phyloP scores from a whole-genome alignment of 2,113 vertebrate genomes.

The Chaetops frenatus region DNA sequence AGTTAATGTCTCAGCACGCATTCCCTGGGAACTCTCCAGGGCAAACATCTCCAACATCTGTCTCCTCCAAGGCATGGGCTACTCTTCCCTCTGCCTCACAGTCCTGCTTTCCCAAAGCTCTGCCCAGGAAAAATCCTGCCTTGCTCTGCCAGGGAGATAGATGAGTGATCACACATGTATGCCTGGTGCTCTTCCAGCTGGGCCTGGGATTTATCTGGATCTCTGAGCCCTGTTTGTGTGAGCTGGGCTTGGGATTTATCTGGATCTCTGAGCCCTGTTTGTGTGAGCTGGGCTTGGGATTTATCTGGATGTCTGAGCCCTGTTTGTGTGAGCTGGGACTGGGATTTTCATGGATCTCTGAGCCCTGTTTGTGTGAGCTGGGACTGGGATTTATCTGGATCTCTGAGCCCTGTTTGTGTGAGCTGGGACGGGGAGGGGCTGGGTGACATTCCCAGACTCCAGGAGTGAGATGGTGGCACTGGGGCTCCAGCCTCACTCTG shows the following conservation, averaged over 20 bases:
- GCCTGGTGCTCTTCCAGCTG: not conserved
- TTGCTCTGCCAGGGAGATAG: not conserved
- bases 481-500: not conserved
- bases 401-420: not conserved
- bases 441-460: not conserved
- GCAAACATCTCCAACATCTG: not conserved
- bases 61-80: not conserved
- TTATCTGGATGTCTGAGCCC: not conserved
- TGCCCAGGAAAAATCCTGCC: not conserved
- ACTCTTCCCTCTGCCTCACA: not conserved
- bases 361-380: not conserved
- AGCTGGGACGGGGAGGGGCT: not conserved
- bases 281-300: not conserved
- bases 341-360: not conserved
- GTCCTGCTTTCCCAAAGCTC: not conserved
- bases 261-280: not conserved
- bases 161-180: not conserved
- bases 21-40: not conserved
- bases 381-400: not conserved
- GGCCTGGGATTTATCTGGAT: fast-evolving
- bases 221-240: not conserved
- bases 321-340: not conserved
- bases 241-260: not conserved
- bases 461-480: not conserved
- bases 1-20: not conserved